Evolutionary conservation across 92 coral and sea anemone genomes (phyloP), one percentile per base, ranked within the genome.

Genomic region (Parazoanthus atlanticus): DNA sequence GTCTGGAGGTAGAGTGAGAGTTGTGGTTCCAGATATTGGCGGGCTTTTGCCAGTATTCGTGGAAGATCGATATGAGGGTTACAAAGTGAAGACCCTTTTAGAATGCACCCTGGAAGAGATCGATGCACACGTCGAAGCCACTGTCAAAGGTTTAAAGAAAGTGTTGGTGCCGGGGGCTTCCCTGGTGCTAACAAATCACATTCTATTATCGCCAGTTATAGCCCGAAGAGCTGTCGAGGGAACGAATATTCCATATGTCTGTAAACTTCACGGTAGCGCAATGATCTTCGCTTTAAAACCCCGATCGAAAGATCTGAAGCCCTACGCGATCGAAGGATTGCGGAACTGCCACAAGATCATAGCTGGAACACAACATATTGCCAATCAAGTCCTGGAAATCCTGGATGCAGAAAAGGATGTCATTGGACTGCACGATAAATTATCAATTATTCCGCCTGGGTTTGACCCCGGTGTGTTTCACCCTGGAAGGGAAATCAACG

Each of bases 241-340:
- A 6, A 92, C 95, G 0, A 77, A 43, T 3, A 88, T 94, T 9
- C 95, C 96, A 1, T 94, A 92, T 70, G 95, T 90, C 29, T 90
- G 91, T 58, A 94, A 94, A 80, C 86, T 94, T 8, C 96, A 94
- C 78, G 96, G 96, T 8, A 94, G 96, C 64, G 91, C 96, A 12
- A 81, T 94, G 43, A 89, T 92, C 36, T 94, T 94, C 58, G 88
- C 93, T 47, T 84, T 94, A 7, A 92, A 94, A 80, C 86, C 91
- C 17, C 92, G 96, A 15, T 29, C 74, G 36, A 34, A 83, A 47
- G 96, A 94, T 74, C 85, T 94, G 38, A 85, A 91, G 85, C 88
- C 89, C 66, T 94, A 92, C 65, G 96, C 92, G 11, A 36, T 89
- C 43, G 96, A 94, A 67, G 96, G 96, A 8, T 79, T 94, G 71